phyloP scores from a whole-genome alignment of 2,888 invertebrate species.

The Steromphala cineraria region DNA sequence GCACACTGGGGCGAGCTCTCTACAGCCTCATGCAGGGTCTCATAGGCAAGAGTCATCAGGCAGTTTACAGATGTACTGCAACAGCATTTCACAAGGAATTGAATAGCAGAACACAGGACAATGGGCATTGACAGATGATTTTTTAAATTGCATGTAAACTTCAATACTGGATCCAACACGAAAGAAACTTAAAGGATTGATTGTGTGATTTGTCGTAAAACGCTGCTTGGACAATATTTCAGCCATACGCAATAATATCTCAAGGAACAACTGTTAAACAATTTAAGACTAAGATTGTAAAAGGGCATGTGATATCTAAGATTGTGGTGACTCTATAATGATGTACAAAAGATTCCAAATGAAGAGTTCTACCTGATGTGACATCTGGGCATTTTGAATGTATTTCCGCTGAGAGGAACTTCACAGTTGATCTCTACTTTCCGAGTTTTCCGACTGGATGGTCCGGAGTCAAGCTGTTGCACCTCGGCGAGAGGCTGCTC shows the following conservation, averaged over 20 bases:
- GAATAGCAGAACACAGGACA: not conserved
- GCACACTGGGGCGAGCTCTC: conserved; percentile 80
- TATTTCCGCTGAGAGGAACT: conserved; percentile 59
- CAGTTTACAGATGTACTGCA: conserved; percentile 73
- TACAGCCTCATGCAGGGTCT: conserved; percentile 82
- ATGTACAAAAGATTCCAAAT: not conserved
- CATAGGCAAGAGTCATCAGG: conserved; percentile 81
- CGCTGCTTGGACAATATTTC: too few species aligned
- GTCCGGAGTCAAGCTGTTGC: conserved; percentile 59
- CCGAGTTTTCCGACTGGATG: conserved; percentile 41
- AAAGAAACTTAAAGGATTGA: too few species aligned
- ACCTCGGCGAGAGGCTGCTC: conserved; percentile 55
- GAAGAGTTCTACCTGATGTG: conserved; percentile 76
- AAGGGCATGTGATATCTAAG: too few species aligned
- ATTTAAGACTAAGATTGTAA: too few species aligned
- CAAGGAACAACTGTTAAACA: too few species aligned
- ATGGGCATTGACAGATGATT: too few species aligned
- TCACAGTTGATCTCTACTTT: conserved; percentile 54
- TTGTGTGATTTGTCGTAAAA: too few species aligned
- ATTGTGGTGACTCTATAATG: not conserved
- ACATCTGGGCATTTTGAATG: conserved; percentile 77
- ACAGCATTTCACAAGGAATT: not conserved
- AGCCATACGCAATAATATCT: too few species aligned
- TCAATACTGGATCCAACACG: too few species aligned
- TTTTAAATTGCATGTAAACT: too few species aligned